These are phyloP conservation scores for Vesta saturnalis DNA, from an alignment of 2,888 invertebrate genomes.

Conservation along the genomic window DNA sequence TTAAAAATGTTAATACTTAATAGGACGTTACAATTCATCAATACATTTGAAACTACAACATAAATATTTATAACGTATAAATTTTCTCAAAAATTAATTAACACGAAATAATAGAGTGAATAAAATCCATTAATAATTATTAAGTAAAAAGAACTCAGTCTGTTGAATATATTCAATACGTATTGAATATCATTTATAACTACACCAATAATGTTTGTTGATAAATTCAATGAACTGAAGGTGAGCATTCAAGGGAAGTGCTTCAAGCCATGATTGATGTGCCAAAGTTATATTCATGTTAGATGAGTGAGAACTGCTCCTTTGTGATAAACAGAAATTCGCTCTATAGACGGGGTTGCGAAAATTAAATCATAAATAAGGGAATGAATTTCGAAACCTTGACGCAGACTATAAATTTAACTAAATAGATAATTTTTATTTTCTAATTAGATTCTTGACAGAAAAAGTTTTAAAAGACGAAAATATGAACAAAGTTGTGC, in stretches of 20 bases:
- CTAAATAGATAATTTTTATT: not conserved
- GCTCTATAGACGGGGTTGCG: not conserved
- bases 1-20: too few relatives aligned
- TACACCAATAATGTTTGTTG: slow-evolving; percentile 17
- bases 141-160: too few relatives aligned
- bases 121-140: too few relatives aligned
- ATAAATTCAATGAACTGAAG: slow-evolving; percentile 25
- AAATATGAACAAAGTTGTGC: too few relatives aligned
- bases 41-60: too few relatives aligned
- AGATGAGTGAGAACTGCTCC: slow-evolving; percentile 19
- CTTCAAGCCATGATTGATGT: slow-evolving; percentile 25
- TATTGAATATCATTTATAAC: not conserved
- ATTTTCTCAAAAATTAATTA: too few relatives aligned
- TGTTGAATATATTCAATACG: too few relatives aligned
- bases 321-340: slow-evolving; percentile 18
- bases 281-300: slow-evolving; percentile 17
- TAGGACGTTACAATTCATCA: too few relatives aligned
- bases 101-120: too few relatives aligned
- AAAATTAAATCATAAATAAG: slow-evolving; percentile 1
- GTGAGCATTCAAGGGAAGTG: slow-evolving; percentile 26
- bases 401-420: not conserved
- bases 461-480: not conserved
- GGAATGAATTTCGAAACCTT: not conserved
- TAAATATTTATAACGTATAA: too few relatives aligned
- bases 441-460: not conserved